These are phyloP conservation scores for Drosophila kikkawai DNA, from an alignment of 1,140 invertebrate genomes.

Conservation along the genomic window DNA sequence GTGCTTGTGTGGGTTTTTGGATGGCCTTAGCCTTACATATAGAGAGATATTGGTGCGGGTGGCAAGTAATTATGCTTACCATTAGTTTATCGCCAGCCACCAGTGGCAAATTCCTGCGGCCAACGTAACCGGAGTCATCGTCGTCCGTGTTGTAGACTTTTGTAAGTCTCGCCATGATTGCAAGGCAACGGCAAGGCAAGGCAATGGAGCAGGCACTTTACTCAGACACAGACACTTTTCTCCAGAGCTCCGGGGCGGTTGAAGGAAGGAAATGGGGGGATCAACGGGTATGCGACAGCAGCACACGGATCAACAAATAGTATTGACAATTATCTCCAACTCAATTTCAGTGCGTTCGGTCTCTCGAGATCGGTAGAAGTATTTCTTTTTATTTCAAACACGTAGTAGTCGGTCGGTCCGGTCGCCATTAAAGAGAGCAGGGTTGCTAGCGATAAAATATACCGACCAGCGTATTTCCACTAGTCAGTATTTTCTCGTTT, in stretches of 20 bases:
- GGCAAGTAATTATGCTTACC: conserved; percentile 50
- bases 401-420: conserved; percentile 68
- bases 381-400: conserved; percentile 76
- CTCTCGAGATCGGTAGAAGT: conserved; percentile 57
- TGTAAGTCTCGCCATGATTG: conserved; percentile 82
- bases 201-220: conserved; percentile 68
- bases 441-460: conserved; percentile 20
- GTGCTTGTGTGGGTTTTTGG: conserved; percentile 43
- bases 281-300: conserved; percentile 51
- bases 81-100: conserved; percentile 81
- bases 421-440: conserved; percentile 68
- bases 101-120: conserved; percentile 78
- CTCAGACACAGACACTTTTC: conserved; percentile 54
- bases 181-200: conserved; percentile 65
- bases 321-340: conserved; percentile 33
- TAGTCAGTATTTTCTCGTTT: not conserved
- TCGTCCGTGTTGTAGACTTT: conserved; percentile 82
- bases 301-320: conserved; percentile 35
- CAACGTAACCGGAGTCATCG: conserved; percentile 76
- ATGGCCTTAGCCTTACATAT: conserved; percentile 31
- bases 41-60: conserved; percentile 23
- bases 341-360: conserved; percentile 32
- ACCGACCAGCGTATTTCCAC: not conserved
- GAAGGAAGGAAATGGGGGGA: conserved; percentile 23
- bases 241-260: conserved; percentile 28